Conservation (phyloP, 2,113 vertebrate genomes). For the Amia ocellicauda region DNA sequence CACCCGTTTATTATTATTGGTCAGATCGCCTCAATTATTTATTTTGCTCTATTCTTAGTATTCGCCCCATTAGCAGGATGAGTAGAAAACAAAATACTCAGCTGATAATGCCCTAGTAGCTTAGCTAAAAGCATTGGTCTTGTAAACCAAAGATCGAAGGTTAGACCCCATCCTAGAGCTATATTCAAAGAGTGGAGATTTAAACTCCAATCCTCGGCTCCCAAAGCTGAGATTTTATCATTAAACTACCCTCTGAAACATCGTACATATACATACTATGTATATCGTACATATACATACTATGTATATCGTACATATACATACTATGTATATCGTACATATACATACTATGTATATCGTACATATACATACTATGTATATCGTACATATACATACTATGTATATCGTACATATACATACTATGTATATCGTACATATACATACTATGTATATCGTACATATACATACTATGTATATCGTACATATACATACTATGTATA, state of each 20-base stretch:
- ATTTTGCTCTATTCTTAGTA: conserved; percentile 18
- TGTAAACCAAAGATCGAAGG: conserved; percentile 21
- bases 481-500: too few species aligned
- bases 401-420: too few species aligned
- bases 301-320: too few species aligned
- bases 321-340: too few species aligned
- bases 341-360: too few species aligned
- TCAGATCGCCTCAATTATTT: conserved; percentile 14
- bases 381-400: too few species aligned
- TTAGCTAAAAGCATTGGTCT: conserved; percentile 15
- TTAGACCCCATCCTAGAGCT: conserved; percentile 21
- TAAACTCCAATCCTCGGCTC: conserved; percentile 29
- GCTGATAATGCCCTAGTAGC: conserved; percentile 20
- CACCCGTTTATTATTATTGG: conserved; percentile 6
- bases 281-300: too few species aligned
- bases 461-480: too few species aligned
- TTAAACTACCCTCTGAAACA: conserved; percentile 20
- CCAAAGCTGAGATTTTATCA: conserved; percentile 31
- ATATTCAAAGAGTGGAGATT: conserved; percentile 25
- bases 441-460: too few species aligned
- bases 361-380: too few species aligned
- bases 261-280: too few species aligned
- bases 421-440: too few species aligned
- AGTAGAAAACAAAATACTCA: conserved; percentile 25
- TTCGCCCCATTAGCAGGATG: rapidly evolving